Base-by-base conservation (phyloP, 2,797 vertebrate species). In the Sebastolobus altivelis region DNA sequence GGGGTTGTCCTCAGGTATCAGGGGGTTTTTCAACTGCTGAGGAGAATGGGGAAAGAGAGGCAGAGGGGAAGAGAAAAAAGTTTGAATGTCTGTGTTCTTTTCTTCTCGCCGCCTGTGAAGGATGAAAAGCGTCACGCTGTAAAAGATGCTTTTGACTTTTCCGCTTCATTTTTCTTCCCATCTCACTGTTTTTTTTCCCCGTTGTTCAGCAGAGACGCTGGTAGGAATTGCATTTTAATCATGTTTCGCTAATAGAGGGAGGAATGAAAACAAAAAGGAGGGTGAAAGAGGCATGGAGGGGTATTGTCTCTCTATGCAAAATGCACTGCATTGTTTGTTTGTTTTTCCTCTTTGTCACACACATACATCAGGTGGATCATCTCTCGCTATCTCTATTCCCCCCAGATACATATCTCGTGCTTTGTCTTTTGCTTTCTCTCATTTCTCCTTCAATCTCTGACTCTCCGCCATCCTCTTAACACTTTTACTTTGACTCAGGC, bases 181-280 rank as follows among this genome's bases (percentile, higher is more conserved):
- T 90, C 85, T 86, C 74, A 71, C 82, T 85, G 66, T 85, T 85
- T 88, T 16, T 84, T 83, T 79, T 20, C 27, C 65, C 66, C 55
- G 58, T 89, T 85, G 83, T 87, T 89, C 83, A 86, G 89, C 87
- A 89, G 90, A 93, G 92, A 89, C 67, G 84, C 89, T 92, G 85
- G 78, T 89, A 93, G 89, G 91, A 94, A 89, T 90, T 93, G 95
- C 94, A 95, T 95, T 95, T 96, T 95, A 95, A 95, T 95, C 94
- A 94, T 93, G 93, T 95, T 94, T 94, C 88, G 90, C 92, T 95
- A 95, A 95, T 95, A 93, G 92, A 90, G 90, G 88, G 84, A 87
- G 88, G 89, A 90, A 87, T 86, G 72, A 84, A 89, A 88, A 93
- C 81, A 81, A 93, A 88, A 90, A 88, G 82, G 88, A 90, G 83